These are phyloP conservation scores for Drosophila ohnishii DNA, from an alignment of 1,140 invertebrate species.

Conservation along the genomic window DNA sequence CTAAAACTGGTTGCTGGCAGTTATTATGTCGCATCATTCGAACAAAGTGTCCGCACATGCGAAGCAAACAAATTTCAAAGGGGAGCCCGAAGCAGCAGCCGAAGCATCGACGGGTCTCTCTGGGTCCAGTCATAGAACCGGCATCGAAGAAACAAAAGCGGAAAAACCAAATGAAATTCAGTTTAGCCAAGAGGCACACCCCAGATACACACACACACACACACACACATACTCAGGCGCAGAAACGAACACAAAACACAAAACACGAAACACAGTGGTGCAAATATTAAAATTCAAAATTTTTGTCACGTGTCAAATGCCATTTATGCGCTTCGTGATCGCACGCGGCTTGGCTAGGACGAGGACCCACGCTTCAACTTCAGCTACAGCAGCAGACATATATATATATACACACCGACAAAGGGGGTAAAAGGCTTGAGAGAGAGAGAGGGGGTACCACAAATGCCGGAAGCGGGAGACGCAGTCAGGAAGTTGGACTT, in stretches of 20 bases:
- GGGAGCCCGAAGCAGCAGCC: constrained; percentile 1
- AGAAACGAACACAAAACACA: constrained; percentile 1
- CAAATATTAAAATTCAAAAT: constrained; percentile 78
- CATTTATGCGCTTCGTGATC: constrained; percentile 79
- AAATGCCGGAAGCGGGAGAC: background rate
- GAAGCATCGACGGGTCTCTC: background rate
- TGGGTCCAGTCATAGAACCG: constrained; percentile 1
- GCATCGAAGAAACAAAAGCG: constrained; percentile 50
- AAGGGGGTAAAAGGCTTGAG: background rate
- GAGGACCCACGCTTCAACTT: constrained; percentile 12
- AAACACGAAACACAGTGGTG: constrained; percentile 31
- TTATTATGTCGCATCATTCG: constrained; percentile 72
- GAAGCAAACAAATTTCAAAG: constrained; percentile 57
- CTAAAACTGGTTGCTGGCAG: constrained; percentile 30
- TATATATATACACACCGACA: background rate
- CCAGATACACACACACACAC: background rate
- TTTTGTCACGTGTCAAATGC: constrained; percentile 79
- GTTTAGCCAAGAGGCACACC: constrained; percentile 46
- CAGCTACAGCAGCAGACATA: constrained; percentile 10
- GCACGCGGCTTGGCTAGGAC: constrained; percentile 48
- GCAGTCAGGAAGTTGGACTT: background rate
- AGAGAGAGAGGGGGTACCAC: background rate
- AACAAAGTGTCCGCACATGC: constrained; percentile 63
- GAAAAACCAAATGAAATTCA: constrained; percentile 71
- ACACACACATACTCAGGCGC: background rate